Percentiles rank a stretch among this genome's conserved stretches.
Conservation (phyloP, 2,888 invertebrate genomes). For the Zygothrica quintamaculata region DNA sequence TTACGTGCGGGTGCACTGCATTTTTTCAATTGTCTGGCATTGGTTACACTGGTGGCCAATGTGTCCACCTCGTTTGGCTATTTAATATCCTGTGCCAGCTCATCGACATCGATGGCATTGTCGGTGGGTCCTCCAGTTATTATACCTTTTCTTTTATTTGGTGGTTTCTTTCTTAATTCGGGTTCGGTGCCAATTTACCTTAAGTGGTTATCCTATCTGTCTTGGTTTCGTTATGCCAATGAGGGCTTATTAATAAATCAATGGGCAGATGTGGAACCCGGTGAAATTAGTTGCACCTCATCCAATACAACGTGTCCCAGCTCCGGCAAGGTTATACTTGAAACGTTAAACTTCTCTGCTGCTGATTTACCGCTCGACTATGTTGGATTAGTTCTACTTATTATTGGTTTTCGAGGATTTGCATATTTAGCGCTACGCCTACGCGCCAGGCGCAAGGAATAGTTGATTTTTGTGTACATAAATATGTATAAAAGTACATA, state of each 20-base stretch:
- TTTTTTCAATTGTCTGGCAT: conserved; percentile 88
- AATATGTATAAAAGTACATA: neutral
- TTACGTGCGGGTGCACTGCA: conserved; percentile 89
- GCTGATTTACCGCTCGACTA: conserved; percentile 89
- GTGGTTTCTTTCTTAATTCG: conserved; percentile 97
- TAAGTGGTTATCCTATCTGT: conserved; percentile 93
- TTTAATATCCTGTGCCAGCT: conserved; percentile 94
- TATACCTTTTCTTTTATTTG: conserved; percentile 97
- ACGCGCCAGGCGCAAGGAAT: conserved; percentile 88
- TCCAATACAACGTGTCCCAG: conserved; percentile 91
- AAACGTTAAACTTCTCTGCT: conserved; percentile 91
- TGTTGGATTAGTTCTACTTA: conserved; percentile 88
- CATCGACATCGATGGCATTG: conserved; percentile 93
- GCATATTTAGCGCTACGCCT: conserved; percentile 91
- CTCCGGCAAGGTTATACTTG: conserved; percentile 91
- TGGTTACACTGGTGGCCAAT: conserved; percentile 93
- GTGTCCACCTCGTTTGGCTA: conserved; percentile 96
- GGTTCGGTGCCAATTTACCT: conserved; percentile 94
- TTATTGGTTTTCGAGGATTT: conserved; percentile 90
- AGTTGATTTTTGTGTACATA: conserved; percentile 11
- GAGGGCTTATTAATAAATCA: conserved; percentile 95
- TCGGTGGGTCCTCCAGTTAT: conserved; percentile 96
- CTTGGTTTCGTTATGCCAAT: conserved; percentile 97
- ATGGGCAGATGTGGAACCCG: conserved; percentile 91
- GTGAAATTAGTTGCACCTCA: conserved; percentile 90